A percentile compares a stretch with the other conserved stretches of the same genome.
Conservation (phyloP, 2,797 vertebrate species). For the Melopsittacus undulatus region DNA sequence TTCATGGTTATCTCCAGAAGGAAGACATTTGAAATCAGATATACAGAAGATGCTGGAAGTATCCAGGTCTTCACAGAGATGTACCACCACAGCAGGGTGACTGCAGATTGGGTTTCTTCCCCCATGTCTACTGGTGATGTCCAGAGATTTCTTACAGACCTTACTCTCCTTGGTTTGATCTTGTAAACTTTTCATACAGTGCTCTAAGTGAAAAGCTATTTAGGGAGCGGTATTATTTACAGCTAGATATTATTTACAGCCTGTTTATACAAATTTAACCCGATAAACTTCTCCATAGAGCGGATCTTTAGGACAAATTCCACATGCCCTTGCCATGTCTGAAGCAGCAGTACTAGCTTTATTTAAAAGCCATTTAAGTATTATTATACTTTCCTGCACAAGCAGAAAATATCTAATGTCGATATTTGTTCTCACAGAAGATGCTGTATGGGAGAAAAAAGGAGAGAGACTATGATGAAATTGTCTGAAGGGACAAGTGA, state of each 20-base stretch:
- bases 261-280: neutral
- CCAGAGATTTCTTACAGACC: neutral
- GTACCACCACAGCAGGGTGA: neutral
- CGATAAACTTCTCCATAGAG: neutral
- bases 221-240: neutral
- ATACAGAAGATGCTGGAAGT: neutral
- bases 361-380: neutral
- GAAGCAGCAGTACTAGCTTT: neutral
- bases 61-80: neutral
- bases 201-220: neutral
- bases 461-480: neutral
- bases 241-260: neutral
- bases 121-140: neutral
- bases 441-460: neutral
- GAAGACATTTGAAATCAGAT: neutral
- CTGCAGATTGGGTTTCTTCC: neutral
- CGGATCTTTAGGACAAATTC: neutral
- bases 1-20: neutral
- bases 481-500: slow-evolving; percentile 14
- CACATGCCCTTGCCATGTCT: neutral
- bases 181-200: neutral
- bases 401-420: neutral
- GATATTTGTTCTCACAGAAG: slow-evolving; percentile 9
- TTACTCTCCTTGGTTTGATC: neutral
- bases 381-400: neutral